phyloP scores from a whole-genome alignment of 2,797 vertebrate species.

The Poeciliopsis turneri region DNA sequence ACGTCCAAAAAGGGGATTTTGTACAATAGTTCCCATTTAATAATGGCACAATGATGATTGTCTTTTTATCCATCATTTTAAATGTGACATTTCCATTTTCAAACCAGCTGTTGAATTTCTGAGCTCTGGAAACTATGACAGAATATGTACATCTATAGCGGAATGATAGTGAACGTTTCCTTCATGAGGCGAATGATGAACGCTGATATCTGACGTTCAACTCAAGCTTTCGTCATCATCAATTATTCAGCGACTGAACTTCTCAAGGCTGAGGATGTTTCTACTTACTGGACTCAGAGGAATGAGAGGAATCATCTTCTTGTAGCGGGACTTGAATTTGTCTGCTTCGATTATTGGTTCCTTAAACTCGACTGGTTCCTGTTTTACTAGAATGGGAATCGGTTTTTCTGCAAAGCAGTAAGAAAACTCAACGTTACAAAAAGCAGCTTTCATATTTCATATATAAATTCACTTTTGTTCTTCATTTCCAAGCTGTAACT shows the following conservation, averaged over 20 bases:
- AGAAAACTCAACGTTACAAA: constrained; percentile 3
- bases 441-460: background rate
- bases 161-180: background rate
- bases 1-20: no score
- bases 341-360: constrained; percentile 84
- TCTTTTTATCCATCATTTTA: no score
- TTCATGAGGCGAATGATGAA: background rate
- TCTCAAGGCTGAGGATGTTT: background rate
- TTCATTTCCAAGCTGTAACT: background rate
- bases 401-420: constrained; percentile 81
- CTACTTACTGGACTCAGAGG: constrained; percentile 84
- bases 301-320: constrained; percentile 81
- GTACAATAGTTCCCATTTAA: no score
- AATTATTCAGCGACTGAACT: background rate
- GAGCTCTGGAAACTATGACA: background rate
- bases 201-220: background rate
- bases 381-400: constrained; percentile 80
- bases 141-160: background rate
- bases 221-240: background rate
- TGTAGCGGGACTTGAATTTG: constrained; percentile 86
- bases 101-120: no score
- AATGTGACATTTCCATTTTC: no score
- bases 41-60: background rate
- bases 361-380: constrained; percentile 83
- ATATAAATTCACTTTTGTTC: background rate